These are phyloP conservation scores for Dermatemys mawii DNA, from an alignment of 2,113 vertebrate species.

Conservation along the genomic window DNA sequence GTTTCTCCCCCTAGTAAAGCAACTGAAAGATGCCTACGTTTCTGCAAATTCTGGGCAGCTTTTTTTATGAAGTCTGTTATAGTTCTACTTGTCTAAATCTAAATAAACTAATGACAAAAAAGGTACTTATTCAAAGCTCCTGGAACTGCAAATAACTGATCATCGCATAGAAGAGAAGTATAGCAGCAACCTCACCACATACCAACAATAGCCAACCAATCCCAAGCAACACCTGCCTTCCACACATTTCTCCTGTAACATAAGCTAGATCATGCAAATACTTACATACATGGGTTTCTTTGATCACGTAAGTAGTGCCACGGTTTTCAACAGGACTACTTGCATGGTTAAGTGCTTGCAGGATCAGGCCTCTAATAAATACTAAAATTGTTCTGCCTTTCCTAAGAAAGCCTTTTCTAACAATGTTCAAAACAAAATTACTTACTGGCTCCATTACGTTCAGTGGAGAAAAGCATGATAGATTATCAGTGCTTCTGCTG, in stretches of 20 bases:
- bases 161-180: not conserved
- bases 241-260: not conserved
- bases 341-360: not conserved
- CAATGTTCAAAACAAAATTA: slow-evolving; percentile 13
- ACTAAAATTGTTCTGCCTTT: not conserved
- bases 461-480: slow-evolving; percentile 85
- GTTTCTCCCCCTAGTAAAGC: not conserved
- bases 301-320: not conserved
- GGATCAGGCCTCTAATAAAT: not conserved
- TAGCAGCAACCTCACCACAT: not conserved
- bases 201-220: not conserved
- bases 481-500: slow-evolving; percentile 86
- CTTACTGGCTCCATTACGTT: slow-evolving; percentile 95
- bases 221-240: not conserved
- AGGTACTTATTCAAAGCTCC: not conserved
- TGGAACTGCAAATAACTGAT: not conserved
- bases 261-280: not conserved
- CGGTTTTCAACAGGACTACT: not conserved
- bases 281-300: not conserved
- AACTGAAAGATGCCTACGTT: not conserved
- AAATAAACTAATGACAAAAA: not conserved
- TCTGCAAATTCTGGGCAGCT: not conserved
- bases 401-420: not conserved
- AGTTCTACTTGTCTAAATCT: not conserved
- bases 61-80: not conserved